Conservation (phyloP, 2,797 vertebrate genomes). For the Peromyscus melanophrys region DNA sequence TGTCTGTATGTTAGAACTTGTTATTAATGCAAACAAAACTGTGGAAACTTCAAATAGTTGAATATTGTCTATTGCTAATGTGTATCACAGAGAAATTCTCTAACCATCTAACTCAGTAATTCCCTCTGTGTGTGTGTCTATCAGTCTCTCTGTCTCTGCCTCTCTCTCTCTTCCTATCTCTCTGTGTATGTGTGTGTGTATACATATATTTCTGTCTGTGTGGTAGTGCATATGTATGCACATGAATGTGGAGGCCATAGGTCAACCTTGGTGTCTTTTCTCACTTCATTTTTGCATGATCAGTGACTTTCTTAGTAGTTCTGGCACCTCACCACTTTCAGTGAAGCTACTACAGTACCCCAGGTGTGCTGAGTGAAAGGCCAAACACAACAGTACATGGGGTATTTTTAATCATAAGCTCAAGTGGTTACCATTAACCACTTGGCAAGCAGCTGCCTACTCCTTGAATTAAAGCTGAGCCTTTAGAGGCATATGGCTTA, state of each 20-base stretch:
- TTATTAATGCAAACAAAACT: neutral
- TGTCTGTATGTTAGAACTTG: neutral
- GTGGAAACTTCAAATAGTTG: neutral
- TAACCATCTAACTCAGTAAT: neutral
- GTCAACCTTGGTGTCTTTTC: too few relatives aligned
- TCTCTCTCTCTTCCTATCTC: neutral
- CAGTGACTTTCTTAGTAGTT: conserved; percentile 87
- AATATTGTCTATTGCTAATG: neutral
- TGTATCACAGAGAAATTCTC: neutral
- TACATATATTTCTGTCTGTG: neutral
- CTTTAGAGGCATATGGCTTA: conserved; percentile 45
- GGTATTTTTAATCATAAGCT: neutral
- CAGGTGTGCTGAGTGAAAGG: neutral
- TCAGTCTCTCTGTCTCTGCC: neutral
- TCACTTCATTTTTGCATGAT: conserved; percentile 82
- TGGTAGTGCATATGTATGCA: too few relatives aligned
- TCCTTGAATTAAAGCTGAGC: neutral
- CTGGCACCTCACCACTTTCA: neutral
- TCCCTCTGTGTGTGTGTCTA: neutral
- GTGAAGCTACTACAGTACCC: neutral
- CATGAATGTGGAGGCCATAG: too few relatives aligned
- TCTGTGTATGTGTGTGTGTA: neutral
- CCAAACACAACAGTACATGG: neutral
- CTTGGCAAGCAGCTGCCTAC: neutral
- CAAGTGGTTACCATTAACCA: conserved; percentile 21